Conservation (phyloP, 2,888 invertebrate species). For the Lasioglossum malachurum region DNA sequence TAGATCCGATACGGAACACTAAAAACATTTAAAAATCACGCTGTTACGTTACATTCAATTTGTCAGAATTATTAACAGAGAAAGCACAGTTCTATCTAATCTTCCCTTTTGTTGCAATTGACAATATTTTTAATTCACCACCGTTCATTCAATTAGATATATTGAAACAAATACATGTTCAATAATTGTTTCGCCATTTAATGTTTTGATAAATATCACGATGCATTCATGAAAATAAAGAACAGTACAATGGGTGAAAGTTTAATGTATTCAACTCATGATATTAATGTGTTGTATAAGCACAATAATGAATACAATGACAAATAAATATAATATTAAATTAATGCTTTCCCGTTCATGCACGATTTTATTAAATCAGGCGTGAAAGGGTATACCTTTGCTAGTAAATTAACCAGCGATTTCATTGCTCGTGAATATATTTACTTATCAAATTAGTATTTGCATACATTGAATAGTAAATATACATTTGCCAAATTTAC, state of each 20-base stretch:
- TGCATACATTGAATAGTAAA: neutral
- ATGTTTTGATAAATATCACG: neutral
- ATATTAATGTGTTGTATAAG: neutral
- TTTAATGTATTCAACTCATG: neutral
- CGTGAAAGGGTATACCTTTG: neutral
- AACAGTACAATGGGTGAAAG: too few relatives aligned
- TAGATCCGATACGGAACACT: too few relatives aligned
- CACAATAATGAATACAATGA: neutral
- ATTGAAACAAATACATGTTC: neutral
- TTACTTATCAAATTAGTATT: slow-evolving; percentile 28
- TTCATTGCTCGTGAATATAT: neutral
- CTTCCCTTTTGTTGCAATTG: too few relatives aligned
- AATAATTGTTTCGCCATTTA: neutral
- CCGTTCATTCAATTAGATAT: too few relatives aligned
- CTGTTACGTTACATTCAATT: too few relatives aligned
- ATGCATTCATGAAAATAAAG: neutral
- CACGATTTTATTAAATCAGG: neutral
- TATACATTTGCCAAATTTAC: neutral
- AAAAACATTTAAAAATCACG: too few relatives aligned
- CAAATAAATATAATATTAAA: neutral
- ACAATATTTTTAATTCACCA: neutral
- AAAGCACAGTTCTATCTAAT: too few relatives aligned
- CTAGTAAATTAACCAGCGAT: neutral
- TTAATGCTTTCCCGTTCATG: neutral
- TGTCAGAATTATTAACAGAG: too few relatives aligned